Conservation (phyloP, 2,888 invertebrate genomes). For the Drosophila siamana region DNA sequence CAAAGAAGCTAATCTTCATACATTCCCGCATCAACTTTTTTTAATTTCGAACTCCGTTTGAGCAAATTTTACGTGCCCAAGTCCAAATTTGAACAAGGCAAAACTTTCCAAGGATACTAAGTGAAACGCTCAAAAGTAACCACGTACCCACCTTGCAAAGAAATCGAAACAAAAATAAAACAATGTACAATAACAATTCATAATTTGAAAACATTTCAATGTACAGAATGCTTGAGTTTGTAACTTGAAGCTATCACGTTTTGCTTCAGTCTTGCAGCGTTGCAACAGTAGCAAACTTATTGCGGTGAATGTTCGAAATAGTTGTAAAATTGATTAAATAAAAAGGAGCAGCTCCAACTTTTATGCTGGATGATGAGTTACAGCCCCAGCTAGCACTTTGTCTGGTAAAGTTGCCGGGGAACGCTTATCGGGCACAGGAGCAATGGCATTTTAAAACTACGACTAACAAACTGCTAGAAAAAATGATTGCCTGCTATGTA, state of each 20-base stretch:
- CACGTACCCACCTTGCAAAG: neutral
- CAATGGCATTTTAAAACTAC: conserved; percentile 36
- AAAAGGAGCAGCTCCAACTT: conserved; percentile 49
- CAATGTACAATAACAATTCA: conserved; percentile 5
- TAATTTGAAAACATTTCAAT: conserved; percentile 6
- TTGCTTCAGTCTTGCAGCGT: neutral
- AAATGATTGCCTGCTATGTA: conserved; percentile 35
- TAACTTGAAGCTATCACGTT: conserved; percentile 5
- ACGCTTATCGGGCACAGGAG: conserved; percentile 45
- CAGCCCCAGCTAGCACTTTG: conserved; percentile 23
- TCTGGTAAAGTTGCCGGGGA: conserved; percentile 36
- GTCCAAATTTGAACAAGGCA: neutral
- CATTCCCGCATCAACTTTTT: neutral
- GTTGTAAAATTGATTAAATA: conserved; percentile 48
- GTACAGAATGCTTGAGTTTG: conserved; percentile 1
- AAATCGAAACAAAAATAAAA: conserved; percentile 1
- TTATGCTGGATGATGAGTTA: conserved; percentile 22
- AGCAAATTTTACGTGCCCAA: neutral
- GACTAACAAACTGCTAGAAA: conserved; percentile 26
- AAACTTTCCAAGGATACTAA: conserved; percentile 2
- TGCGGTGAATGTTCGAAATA: conserved; percentile 43
- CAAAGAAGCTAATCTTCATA: neutral
- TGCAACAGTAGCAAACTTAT: conserved; percentile 28
- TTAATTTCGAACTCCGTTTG: neutral
- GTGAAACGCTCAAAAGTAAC: neutral